phyloP scores from a whole-genome alignment of 1,140 invertebrate species.

The Steinernema khuongi region DNA sequence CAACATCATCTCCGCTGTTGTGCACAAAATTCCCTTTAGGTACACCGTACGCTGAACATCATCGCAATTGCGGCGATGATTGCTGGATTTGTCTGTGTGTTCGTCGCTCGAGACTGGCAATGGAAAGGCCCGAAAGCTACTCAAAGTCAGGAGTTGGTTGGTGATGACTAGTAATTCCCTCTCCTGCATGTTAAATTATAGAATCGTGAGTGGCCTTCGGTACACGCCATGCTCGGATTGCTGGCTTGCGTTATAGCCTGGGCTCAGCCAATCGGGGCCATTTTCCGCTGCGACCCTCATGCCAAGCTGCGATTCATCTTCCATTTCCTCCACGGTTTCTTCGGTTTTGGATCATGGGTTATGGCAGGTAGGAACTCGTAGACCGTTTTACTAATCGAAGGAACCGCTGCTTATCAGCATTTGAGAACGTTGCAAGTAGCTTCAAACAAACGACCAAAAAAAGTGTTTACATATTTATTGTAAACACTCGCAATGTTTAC shows the following conservation, averaged over 20 bases:
- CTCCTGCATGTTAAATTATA: constrained; percentile 2
- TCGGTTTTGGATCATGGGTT: constrained; percentile 24
- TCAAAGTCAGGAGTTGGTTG: constrained; percentile 18
- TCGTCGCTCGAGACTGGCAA: constrained; percentile 35
- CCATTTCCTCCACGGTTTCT: constrained; percentile 35
- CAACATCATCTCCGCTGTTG: background rate
- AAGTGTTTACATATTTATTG: constrained; percentile 9
- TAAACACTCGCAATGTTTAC: background rate
- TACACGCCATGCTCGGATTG: constrained; percentile 37
- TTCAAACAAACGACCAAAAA: constrained; percentile 4
- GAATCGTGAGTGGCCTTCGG: constrained; percentile 31
- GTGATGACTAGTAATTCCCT: background rate
- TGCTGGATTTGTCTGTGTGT: constrained; percentile 40
- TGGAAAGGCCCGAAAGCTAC: constrained; percentile 21
- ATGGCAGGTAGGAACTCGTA: constrained; percentile 24
- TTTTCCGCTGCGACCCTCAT: constrained; percentile 36
- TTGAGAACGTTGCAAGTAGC: too few relatives aligned
- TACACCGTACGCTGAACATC: constrained; percentile 37
- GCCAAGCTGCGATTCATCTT: constrained; percentile 25
- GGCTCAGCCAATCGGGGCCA: constrained; percentile 39
- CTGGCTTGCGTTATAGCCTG: constrained; percentile 41
- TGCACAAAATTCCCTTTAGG: constrained; percentile 18
- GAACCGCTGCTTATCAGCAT: background rate
- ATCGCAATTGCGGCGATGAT: constrained; percentile 33
- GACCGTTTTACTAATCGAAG: background rate